Evolutionary conservation across 2,113 vertebrate genomes (phyloP), one percentile per base, ranked within the genome.

Genomic region (Nerophis ophidion): DNA sequence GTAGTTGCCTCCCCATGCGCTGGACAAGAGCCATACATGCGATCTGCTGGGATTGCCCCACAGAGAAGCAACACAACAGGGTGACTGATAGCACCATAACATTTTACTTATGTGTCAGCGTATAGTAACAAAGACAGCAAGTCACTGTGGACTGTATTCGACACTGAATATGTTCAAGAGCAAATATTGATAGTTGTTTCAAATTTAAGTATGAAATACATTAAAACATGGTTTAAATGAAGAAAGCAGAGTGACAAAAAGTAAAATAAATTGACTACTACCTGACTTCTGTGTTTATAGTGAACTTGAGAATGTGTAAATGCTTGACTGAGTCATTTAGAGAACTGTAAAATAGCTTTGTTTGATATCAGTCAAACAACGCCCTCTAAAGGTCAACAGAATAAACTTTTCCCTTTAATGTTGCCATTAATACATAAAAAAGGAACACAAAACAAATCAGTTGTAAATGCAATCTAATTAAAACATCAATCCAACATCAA

Each of bases 381-480:
- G 35, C 77, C 82, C 70, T 62, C 77, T 67, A 59, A 63, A 64
- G 84, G 76, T 45, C 35, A 15, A 26, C 6, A 4, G 16, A 40
- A 26, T 16, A 3, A 5, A 4, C 11, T 42, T 5, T 42, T 48
- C 7, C 64, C 76, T 74, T 26, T 59, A 49, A 8, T 3, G 74
- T 79, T 75, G 72, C 52, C 53, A 63, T 56, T 56, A 56, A 8
- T 70, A 68, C 74, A 72, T 83, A 76, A 2, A 71, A 77, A 85
- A 74, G 58, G 9, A 77, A 61, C 26, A 47, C 54, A 71, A 78
- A 71, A 76, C 57, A 55, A 63, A 58, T 60, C 81, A 79, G 42
- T 46, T 64, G 52, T 51, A 68, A 50, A 65, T 40, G 72, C 19
- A 80, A 90, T 90, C 92, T 48, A 79, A 57, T 49, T 82, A 16